phyloP scores from a whole-genome alignment of 2,797 vertebrate genomes.

The Furcifer pardalis region DNA sequence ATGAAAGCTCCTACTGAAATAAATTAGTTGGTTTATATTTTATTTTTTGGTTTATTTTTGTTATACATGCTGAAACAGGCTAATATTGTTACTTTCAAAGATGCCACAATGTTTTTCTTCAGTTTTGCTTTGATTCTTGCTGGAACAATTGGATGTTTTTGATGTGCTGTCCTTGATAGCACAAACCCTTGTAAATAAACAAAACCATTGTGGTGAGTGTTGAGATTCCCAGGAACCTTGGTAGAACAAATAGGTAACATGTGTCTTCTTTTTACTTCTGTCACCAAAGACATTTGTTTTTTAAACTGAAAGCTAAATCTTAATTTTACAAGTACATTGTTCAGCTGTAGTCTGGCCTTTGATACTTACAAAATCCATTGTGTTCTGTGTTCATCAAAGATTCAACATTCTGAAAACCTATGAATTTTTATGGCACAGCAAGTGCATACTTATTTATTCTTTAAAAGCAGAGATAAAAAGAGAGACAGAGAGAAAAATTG shows the following conservation, averaged over 20 bases:
- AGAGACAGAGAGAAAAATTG: not conserved
- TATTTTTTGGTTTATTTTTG: no score
- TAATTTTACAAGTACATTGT: not conserved
- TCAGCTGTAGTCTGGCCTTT: not conserved
- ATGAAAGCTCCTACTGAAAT: no score
- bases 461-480: not conserved
- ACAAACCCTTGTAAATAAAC: no score
- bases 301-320: constrained; percentile 1
- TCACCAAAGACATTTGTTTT: not conserved
- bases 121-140: no score
- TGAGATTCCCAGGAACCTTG: no score
- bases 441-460: not conserved
- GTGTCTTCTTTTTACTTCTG: constrained; percentile 5
- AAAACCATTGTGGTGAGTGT: no score
- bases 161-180: no score
- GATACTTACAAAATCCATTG: constrained; percentile 2
- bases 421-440: not conserved
- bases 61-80: no score
- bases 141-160: no score
- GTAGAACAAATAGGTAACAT: not conserved
- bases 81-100: no score
- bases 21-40: no score
- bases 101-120: no score
- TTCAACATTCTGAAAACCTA: constrained; percentile 7
- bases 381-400: constrained; percentile 19